phyloP scores from a whole-genome alignment of 2,113 vertebrate species.

The Phyllopteryx taeniolatus region DNA sequence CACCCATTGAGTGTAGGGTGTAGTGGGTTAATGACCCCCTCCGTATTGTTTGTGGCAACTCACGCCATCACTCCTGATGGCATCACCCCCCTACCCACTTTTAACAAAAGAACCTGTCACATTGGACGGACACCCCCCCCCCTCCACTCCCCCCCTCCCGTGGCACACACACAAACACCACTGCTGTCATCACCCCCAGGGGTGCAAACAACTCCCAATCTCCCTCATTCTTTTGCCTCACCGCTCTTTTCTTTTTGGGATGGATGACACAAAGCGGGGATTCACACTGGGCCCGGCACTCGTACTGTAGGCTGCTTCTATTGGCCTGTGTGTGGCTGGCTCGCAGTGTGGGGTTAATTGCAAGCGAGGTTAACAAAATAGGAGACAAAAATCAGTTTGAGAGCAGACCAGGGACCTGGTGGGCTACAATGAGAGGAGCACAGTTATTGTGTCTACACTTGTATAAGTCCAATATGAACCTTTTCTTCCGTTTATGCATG shows the following conservation, averaged over 20 bases:
- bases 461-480: constrained; percentile 25
- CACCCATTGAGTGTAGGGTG: constrained; percentile 71
- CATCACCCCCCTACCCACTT: constrained; percentile 17
- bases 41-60: constrained; percentile 42
- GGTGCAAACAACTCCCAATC: constrained; percentile 49
- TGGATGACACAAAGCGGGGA: constrained; percentile 69
- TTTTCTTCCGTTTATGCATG: constrained; percentile 1
- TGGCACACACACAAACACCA: constrained; percentile 26
- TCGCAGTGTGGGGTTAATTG: constrained; percentile 73
- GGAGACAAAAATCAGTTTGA: constrained; percentile 72
- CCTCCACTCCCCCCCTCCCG: not conserved
- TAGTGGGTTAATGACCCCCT: constrained; percentile 62
- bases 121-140: not conserved
- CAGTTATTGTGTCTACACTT: constrained; percentile 17
- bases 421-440: constrained; percentile 38
- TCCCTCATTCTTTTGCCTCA: constrained; percentile 39
- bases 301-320: constrained; percentile 44
- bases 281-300: constrained; percentile 54
- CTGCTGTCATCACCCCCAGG: constrained; percentile 57
- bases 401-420: constrained; percentile 44
- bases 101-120: constrained; percentile 63
- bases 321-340: constrained; percentile 48
- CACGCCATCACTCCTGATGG: constrained; percentile 67
- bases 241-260: constrained; percentile 52
- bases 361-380: constrained; percentile 76